A percentile compares a stretch with the other conserved stretches of the same genome.
These are phyloP conservation scores for Rachycentron canadum DNA, from an alignment of 2,797 vertebrate genomes.

Conservation along the genomic window DNA sequence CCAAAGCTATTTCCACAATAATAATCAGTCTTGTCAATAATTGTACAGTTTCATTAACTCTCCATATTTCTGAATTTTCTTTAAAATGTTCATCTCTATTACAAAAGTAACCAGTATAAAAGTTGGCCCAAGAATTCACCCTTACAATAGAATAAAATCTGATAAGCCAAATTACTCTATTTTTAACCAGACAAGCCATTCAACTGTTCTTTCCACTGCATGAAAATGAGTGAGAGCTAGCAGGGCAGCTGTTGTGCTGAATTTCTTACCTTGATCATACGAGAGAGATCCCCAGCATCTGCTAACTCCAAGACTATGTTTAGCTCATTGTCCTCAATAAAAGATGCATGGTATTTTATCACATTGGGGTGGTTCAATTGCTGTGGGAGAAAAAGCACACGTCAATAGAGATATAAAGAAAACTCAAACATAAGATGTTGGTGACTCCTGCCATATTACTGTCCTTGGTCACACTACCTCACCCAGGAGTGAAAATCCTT, in stretches of 20 bases:
- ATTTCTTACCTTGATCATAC: slow-evolving; percentile 96
- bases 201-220: slow-evolving; percentile 7
- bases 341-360: slow-evolving; percentile 98
- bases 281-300: slow-evolving; percentile 96
- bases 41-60: neutral
- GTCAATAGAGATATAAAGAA: slow-evolving; percentile 35
- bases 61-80: neutral
- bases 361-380: slow-evolving; percentile 99
- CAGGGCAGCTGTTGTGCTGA: slow-evolving; percentile 12
- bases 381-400: slow-evolving; percentile 75
- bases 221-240: neutral
- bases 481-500: slow-evolving; percentile 12
- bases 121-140: neutral
- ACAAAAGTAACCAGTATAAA: neutral
- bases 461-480: slow-evolving; percentile 43
- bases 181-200: slow-evolving; percentile 1
- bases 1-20: neutral
- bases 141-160: neutral
- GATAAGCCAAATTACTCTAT: neutral
- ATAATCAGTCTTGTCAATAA: neutral
- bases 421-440: slow-evolving; percentile 42
- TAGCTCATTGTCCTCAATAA: slow-evolving; percentile 98
- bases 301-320: slow-evolving; percentile 98
- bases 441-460: slow-evolving; percentile 71
- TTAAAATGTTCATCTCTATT: neutral